Base-by-base conservation (phyloP, 2,888 invertebrate genomes). In the Drosophila atripex region DNA sequence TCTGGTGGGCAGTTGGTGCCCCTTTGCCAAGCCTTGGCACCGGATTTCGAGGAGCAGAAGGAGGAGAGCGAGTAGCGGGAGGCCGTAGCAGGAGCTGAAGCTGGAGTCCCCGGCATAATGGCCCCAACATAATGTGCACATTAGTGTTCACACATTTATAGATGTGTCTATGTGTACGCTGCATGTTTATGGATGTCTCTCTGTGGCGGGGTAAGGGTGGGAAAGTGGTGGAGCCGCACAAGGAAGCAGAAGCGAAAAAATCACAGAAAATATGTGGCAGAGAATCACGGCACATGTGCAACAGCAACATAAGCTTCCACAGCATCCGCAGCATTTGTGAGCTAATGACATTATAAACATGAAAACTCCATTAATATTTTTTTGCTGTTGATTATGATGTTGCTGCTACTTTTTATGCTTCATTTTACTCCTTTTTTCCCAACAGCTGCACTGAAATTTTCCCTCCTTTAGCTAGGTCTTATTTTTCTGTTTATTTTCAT, bases 261-360 rank as follows among this genome's bases (percentile, higher is more conserved):
- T 80, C 82, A 78, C 78, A 75, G 77, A 80, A 84, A 76, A 86
- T 86, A 83, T 84, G 86, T 83, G 83, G 86, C 64, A 76, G 59
- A 68, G 86, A 80, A 80, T 80, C 86, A 78, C 71, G 82, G 66
- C 78, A 85, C 75, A 83, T 84, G 85, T 88, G 86, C 83, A 88
- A 66, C 73, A 59, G 50, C 55, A 75, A 28, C 32, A 60, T 23
- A 58, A 86, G 66, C 73, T 65, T 61, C 57, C 64, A 66, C 66
- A 79, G 61, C 80, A 77, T 86, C 82, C 80, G 85, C 78, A 73
- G 79, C 80, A 86, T 88, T 85, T 88, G 85, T 85, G 87, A 85
- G 89, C 89, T 89, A 89, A 89, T 88, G 88, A 89, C 89, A 89
- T 89, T 88, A 88, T 89, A 88, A 88, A 88, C 88, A 88, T 88